Percentiles rank a stretch among this genome's conserved stretches.
Evolutionary conservation across 2,888 invertebrate species (phyloP).

Genomic region (Hypselothyrea guttata): DNA sequence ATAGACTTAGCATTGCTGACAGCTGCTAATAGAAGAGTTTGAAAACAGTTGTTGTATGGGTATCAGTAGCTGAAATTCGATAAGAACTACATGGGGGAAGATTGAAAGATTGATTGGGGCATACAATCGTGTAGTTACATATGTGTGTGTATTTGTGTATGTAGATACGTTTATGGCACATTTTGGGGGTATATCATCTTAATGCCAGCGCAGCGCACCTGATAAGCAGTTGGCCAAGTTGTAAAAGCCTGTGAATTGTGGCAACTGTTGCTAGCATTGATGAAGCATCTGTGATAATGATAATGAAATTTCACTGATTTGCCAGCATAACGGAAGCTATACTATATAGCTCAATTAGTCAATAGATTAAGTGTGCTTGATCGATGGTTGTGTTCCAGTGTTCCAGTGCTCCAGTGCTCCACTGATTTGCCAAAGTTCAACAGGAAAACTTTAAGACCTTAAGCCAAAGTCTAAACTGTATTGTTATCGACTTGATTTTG

Average conservation of each 20-base stretch:
- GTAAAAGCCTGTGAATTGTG: slow-evolving; percentile 10
- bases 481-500: background rate
- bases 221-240: background rate
- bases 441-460: background rate
- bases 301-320: slow-evolving; percentile 5
- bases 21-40: background rate
- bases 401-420: too few relatives aligned
- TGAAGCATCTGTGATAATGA: slow-evolving; percentile 14
- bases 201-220: background rate
- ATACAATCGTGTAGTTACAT: too few relatives aligned
- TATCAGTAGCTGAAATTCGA: slow-evolving; percentile 14
- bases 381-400: slow-evolving; percentile 4
- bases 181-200: too few relatives aligned
- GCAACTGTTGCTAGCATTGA: slow-evolving; percentile 18
- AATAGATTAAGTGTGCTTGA: slow-evolving; percentile 4
- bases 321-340: slow-evolving; percentile 7
- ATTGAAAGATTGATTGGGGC: slow-evolving; percentile 3
- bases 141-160: too few relatives aligned
- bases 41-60: background rate
- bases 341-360: background rate
- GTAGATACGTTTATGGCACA: too few relatives aligned
- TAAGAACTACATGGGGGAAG: slow-evolving; percentile 9
- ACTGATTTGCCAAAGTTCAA: background rate
- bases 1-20: too few relatives aligned
- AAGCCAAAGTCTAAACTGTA: background rate